A percentile compares a stretch with the other conserved stretches of the same genome.
Evolutionary conservation across 1,140 invertebrate genomes (phyloP).

Genomic region (Eubasilissa regina): DNA sequence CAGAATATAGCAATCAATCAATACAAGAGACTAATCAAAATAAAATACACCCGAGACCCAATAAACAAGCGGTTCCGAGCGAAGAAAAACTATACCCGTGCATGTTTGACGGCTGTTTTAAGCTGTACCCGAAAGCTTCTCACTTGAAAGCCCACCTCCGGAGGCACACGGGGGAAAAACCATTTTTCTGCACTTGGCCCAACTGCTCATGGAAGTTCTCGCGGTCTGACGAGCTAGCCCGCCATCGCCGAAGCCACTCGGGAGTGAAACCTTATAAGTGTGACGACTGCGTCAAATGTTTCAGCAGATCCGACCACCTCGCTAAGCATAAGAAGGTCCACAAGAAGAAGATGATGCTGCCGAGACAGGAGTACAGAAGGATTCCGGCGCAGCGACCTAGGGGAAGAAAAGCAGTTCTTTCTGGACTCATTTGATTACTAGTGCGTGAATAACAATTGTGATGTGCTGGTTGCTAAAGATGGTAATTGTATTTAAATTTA

Average conservation of each 20-base stretch:
- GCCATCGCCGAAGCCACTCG: conserved; percentile 86
- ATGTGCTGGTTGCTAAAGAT: neutral
- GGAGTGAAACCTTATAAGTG: conserved; percentile 91
- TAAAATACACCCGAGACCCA: neutral
- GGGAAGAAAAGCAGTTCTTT: conserved; percentile 45
- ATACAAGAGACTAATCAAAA: conserved; percentile 25
- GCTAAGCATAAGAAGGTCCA: conserved; percentile 93
- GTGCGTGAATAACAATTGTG: neutral
- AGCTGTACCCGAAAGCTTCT: conserved; percentile 93
- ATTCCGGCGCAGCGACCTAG: conserved; percentile 39
- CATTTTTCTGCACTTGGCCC: conserved; percentile 91
- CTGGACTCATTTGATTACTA: conserved; percentile 36
- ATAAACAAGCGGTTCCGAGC: neutral
- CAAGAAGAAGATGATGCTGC: conserved; percentile 71
- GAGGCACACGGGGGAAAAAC: conserved; percentile 95
- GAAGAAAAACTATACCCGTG: conserved; percentile 73
- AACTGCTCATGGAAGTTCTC: conserved; percentile 96
- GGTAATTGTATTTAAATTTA: too few relatives aligned
- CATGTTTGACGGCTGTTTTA: conserved; percentile 75
- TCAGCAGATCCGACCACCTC: conserved; percentile 91
- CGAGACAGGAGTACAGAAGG: conserved; percentile 41
- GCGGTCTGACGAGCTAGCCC: conserved; percentile 91
- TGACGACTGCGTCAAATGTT: conserved; percentile 86
- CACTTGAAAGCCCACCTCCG: conserved; percentile 95
- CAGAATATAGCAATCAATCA: conserved; percentile 2